Conservation (phyloP, 1,140 invertebrate genomes). For the Calliopsis andreniformis region DNA sequence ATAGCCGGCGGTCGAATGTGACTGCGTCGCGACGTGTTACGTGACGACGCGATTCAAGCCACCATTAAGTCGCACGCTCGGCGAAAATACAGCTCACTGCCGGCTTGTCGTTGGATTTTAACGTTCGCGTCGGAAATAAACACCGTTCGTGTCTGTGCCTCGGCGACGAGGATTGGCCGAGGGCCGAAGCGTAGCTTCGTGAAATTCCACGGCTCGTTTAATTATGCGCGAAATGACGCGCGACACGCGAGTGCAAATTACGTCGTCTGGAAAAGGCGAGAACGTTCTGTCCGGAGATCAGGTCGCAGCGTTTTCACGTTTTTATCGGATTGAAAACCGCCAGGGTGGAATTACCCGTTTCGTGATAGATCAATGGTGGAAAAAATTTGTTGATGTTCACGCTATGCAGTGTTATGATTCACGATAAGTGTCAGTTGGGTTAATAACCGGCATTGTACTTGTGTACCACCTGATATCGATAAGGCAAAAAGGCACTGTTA, state of each 20-base stretch:
- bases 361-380: no score
- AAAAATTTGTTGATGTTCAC: no score
- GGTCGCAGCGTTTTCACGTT: no score
- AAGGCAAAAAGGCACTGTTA: no score
- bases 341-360: no score
- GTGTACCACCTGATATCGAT: no score
- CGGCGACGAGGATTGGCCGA: neutral
- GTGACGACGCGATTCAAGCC: neutral
- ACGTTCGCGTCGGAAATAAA: slow-evolving; percentile 29
- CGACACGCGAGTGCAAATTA: slow-evolving; percentile 12
- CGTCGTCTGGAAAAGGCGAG: neutral
- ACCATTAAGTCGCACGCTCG: slow-evolving; percentile 32
- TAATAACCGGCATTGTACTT: no score
- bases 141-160: neutral
- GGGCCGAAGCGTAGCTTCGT: neutral
- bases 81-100: slow-evolving; percentile 21
- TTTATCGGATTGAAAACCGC: no score
- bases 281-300: neutral
- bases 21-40: neutral
- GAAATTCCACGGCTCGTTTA: slow-evolving; percentile 28
- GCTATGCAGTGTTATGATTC: no score
- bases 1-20: neutral
- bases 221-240: slow-evolving; percentile 11
- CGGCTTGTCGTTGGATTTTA: neutral
- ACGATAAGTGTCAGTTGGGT: no score